Conservation (phyloP, 2,113 vertebrate genomes). For the cattle (Bos taurus) region ARS-UCD2.0 NC_037328.1:73439501-73440000, state of each 20-base stretch:
- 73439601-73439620: background rate
- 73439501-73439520: background rate
- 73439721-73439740: background rate
- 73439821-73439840: background rate
- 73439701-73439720: background rate
- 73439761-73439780: background rate
- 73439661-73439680: constrained; percentile 44
- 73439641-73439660: background rate
- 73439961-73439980: background rate
- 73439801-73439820: background rate
- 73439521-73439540: constrained; percentile 46
- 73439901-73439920: background rate
- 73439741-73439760: background rate
- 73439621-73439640: constrained; percentile 50
- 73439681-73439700: constrained; percentile 37
- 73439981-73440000: background rate
- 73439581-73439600: constrained; percentile 56
- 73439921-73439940: background rate
- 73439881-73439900: background rate
- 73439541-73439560: constrained; percentile 63
- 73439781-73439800: background rate
- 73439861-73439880: background rate
- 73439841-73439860: background rate
- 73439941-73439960: background rate
- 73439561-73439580: constrained; percentile 54